phyloP scores from a whole-genome alignment of 2,113 vertebrate genomes.

The Gambusia holbrooki region DNA sequence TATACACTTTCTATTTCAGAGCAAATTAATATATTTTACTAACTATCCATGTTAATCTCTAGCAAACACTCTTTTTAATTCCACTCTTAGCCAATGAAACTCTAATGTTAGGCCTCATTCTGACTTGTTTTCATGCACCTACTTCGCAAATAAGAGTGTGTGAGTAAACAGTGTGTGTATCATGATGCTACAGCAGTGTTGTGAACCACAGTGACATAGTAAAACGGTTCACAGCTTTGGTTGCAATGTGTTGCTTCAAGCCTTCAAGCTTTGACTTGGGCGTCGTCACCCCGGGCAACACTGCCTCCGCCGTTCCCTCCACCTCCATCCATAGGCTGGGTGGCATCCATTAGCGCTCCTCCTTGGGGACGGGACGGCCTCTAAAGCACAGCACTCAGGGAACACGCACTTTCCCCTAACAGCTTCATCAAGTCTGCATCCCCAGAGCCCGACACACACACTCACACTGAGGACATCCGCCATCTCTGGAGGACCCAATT shows the following conservation, averaged over 20 bases:
- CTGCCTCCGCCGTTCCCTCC: slow-evolving; percentile 12
- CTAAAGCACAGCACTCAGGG: slow-evolving; percentile 62
- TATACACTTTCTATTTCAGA: too few species aligned
- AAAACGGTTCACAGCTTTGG: slow-evolving; percentile 32
- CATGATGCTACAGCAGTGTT: background rate
- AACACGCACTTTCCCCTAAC: slow-evolving; percentile 67
- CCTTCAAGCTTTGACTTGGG: slow-evolving; percentile 48
- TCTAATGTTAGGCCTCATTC: background rate
- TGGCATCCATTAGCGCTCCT: slow-evolving; percentile 66
- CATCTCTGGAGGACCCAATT: slow-evolving; percentile 72
- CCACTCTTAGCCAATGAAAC: too few species aligned
- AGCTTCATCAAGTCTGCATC: slow-evolving; percentile 68
- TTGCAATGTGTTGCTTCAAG: slow-evolving; percentile 50
- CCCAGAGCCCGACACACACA: slow-evolving; percentile 54
- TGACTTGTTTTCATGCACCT: background rate
- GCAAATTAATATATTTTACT: too few species aligned
- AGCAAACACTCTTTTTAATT: too few species aligned
- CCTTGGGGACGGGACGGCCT: slow-evolving; percentile 55
- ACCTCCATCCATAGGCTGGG: slow-evolving; percentile 30
- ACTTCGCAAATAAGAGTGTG: background rate
- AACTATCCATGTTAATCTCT: too few species aligned
- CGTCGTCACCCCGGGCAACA: slow-evolving; percentile 22
- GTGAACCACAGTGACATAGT: slow-evolving; percentile 5
- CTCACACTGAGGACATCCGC: slow-evolving; percentile 11
- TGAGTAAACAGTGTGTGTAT: background rate